These are phyloP conservation scores for Chrysaora quinquecirrha DNA, from an alignment of 30 jellyfish, hydroid and myxozoan genomes.

Conservation along the genomic window DNA sequence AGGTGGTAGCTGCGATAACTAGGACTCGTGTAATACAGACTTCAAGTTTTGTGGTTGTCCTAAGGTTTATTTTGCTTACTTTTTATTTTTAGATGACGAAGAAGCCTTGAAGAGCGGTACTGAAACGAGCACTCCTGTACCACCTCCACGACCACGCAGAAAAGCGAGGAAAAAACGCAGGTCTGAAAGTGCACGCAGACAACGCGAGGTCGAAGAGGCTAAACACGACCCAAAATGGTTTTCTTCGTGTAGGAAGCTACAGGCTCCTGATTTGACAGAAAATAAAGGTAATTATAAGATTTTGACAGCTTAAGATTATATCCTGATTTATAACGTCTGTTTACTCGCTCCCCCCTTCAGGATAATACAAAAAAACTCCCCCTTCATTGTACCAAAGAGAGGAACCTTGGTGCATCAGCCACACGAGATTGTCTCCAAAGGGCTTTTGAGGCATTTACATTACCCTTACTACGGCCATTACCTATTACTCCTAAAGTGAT, in stretches of 20 bases:
- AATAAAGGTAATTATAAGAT: constrained; percentile 28
- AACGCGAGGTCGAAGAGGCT: constrained; percentile 63
- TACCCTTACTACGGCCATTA: too few species aligned
- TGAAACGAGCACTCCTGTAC: constrained; percentile 79
- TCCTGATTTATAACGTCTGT: too few species aligned
- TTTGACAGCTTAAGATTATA: neutral
- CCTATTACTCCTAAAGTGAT: too few species aligned
- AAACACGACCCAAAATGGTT: constrained; percentile 90
- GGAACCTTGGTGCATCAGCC: too few species aligned
- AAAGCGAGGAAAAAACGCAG: constrained; percentile 84
- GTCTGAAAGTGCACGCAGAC: constrained; percentile 63
- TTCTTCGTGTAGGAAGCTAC: constrained; percentile 73
- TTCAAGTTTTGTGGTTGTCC: too few species aligned
- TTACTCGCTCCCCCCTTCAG: too few species aligned
- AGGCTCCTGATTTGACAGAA: constrained; percentile 75
- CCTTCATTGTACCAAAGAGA: too few species aligned
- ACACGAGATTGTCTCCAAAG: too few species aligned
- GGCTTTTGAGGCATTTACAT: too few species aligned
- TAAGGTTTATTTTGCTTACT: neutral
- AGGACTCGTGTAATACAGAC: too few species aligned
- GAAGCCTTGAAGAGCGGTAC: neutral
- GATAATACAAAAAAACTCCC: too few species aligned
- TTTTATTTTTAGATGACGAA: constrained; percentile 3
- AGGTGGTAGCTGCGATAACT: too few species aligned
- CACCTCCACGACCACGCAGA: constrained; percentile 97